Percentiles rank a stretch among this genome's conserved stretches.
Conservation (phyloP, 2,797 vertebrate genomes). For the Pseudochaenichthys georgianus region DNA sequence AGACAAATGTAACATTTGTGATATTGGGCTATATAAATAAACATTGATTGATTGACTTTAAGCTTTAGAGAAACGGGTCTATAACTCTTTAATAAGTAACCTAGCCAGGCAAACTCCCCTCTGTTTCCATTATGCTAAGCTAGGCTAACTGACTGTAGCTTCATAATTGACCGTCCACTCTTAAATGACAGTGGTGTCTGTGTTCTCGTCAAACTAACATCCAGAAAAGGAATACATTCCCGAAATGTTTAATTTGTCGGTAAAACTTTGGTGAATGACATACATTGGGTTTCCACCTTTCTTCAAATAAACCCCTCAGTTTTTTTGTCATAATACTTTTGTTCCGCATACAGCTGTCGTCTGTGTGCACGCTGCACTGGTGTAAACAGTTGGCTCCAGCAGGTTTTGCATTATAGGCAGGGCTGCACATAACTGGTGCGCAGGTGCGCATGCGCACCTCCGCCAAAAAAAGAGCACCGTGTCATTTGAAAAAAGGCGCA, state of each 20-base stretch:
- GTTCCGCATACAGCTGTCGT: conserved; percentile 13
- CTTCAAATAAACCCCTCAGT: neutral
- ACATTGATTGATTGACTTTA: too few relatives aligned
- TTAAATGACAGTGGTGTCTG: neutral
- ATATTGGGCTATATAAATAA: too few relatives aligned
- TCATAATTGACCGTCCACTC: neutral
- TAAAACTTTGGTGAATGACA: neutral
- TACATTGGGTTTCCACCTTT: neutral
- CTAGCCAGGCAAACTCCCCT: too few relatives aligned
- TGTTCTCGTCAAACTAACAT: neutral
- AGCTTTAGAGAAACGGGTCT: too few relatives aligned
- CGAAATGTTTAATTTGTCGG: neutral
- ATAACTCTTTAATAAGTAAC: too few relatives aligned
- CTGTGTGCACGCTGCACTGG: neutral
- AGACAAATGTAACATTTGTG: too few relatives aligned
- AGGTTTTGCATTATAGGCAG: neutral
- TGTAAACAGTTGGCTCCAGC: conserved; percentile 30
- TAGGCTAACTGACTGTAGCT: neutral
- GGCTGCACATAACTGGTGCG: too few relatives aligned
- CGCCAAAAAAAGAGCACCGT: too few relatives aligned
- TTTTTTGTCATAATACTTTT: neutral
- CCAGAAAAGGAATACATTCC: neutral
- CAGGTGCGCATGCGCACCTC: too few relatives aligned
- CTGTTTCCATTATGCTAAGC: too few relatives aligned
- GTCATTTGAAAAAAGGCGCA: too few relatives aligned